Evolutionary conservation across 2,113 vertebrate species (phyloP).

Genomic region (Drymodes brunneopygia): DNA sequence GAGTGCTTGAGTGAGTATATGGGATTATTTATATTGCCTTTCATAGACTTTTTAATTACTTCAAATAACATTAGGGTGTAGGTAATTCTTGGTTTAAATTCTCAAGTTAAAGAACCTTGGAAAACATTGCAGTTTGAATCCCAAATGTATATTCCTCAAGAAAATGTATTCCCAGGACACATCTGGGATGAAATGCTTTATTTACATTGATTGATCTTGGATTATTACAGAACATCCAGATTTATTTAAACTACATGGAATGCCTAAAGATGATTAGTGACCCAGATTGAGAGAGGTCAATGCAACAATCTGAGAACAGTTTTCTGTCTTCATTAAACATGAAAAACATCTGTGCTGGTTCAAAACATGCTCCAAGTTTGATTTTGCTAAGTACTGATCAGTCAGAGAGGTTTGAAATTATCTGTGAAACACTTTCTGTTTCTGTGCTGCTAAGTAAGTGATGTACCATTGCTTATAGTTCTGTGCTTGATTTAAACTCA

Average conservation of each 20-base stretch:
- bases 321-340: slow-evolving; percentile 12
- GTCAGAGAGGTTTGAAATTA: slow-evolving; percentile 7
- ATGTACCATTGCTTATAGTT: background rate
- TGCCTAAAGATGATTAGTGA: slow-evolving; percentile 32
- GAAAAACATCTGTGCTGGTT: slow-evolving; percentile 38
- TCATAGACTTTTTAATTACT: background rate
- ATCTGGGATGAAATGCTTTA: slow-evolving; percentile 52
- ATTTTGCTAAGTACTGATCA: background rate
- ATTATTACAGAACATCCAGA: slow-evolving; percentile 39
- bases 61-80: background rate
- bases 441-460: background rate
- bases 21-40: background rate
- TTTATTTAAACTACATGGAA: slow-evolving; percentile 17
- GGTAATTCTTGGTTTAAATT: background rate
- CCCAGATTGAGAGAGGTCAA: slow-evolving; percentile 26
- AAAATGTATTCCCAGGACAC: slow-evolving; percentile 57
- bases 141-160: background rate
- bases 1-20: background rate
- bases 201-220: slow-evolving; percentile 63
- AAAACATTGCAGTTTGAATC: background rate
- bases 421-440: background rate
- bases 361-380: slow-evolving; percentile 5
- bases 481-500: background rate
- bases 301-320: background rate
- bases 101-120: background rate